Percentiles rank a stretch among this genome's conserved stretches.
phyloP scores from a whole-genome alignment of 1,140 invertebrate species.

The Armadillidium nasatum region DNA sequence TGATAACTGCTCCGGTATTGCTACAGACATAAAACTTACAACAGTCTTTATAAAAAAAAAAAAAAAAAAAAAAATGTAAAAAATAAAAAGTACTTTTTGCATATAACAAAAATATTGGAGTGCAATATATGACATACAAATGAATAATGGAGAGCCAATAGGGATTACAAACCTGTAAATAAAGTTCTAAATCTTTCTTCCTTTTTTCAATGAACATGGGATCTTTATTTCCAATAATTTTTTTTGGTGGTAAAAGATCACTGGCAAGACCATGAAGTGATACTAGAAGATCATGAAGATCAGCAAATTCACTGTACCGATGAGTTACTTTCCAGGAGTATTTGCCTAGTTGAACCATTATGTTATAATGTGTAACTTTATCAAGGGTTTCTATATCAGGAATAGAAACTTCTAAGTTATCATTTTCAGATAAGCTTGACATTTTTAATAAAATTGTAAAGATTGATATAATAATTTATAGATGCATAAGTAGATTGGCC shows the following conservation, averaged over 20 bases:
- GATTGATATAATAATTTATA: too few relatives aligned
- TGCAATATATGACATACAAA: not conserved
- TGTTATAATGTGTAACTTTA: conserved; percentile 55
- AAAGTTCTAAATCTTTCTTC: conserved; percentile 69
- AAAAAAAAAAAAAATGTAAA: not conserved
- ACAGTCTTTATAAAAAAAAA: conserved; percentile 30
- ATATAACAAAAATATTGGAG: conserved; percentile 41
- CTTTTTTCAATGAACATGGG: conserved; percentile 80
- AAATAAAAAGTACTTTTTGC: conserved; percentile 23
- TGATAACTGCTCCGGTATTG: conserved; percentile 68
- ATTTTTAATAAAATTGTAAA: not conserved
- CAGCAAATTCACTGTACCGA: conserved; percentile 82
- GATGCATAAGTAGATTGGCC: too few relatives aligned
- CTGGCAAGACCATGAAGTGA: conserved; percentile 62
- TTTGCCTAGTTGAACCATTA: conserved; percentile 62
- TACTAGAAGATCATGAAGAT: conserved; percentile 76
- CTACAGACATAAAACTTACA: conserved; percentile 46
- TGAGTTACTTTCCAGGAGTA: conserved; percentile 75
- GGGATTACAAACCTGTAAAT: conserved; percentile 61
- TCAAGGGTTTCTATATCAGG: not conserved
- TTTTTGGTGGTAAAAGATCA: conserved; percentile 83
- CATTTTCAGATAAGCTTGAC: not conserved
- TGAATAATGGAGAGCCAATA: conserved; percentile 35
- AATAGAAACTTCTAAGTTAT: not conserved
- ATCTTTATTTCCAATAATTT: conserved; percentile 71